Conservation (phyloP, 1,140 invertebrate species). For the Ceratosolen solmsi region DNA sequence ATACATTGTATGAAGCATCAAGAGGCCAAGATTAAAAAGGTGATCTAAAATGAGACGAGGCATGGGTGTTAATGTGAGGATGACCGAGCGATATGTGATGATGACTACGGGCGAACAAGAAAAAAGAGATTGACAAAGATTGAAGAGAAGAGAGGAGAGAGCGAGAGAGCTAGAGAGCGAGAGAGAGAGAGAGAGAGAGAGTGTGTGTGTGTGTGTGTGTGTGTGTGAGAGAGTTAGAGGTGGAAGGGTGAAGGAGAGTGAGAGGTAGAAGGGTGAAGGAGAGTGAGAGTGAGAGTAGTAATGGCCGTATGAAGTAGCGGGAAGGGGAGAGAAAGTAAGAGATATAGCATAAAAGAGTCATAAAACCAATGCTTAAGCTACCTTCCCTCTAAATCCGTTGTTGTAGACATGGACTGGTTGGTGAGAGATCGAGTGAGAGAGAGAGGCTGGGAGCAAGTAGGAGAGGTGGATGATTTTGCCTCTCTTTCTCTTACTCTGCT, state of each 20-base stretch:
- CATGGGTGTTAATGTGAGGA: background rate
- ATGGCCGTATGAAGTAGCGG: no score
- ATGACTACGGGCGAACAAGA: no score
- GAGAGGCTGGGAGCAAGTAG: background rate
- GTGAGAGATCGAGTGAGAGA: no score
- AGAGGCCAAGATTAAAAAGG: slow-evolving; percentile 44
- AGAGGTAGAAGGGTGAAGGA: background rate
- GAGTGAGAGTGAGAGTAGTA: background rate
- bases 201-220: background rate
- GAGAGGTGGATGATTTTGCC: background rate
- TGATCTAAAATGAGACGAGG: slow-evolving; percentile 12
- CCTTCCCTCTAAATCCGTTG: slow-evolving; percentile 33
- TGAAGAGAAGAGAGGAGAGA: background rate
- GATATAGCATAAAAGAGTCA: slow-evolving; percentile 34
- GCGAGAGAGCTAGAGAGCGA: background rate
- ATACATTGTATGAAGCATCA: background rate
- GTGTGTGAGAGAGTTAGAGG: background rate
- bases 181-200: background rate
- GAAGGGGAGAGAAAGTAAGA: no score
- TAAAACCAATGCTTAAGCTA: slow-evolving; percentile 40
- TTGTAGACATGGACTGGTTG: background rate
- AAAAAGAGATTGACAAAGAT: background rate
- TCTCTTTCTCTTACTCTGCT: background rate
- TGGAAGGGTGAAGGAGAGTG: background rate
- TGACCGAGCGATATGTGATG: background rate